Evolutionary conservation across 2,797 vertebrate species (phyloP).

Genomic region (Rhinella marina): DNA sequence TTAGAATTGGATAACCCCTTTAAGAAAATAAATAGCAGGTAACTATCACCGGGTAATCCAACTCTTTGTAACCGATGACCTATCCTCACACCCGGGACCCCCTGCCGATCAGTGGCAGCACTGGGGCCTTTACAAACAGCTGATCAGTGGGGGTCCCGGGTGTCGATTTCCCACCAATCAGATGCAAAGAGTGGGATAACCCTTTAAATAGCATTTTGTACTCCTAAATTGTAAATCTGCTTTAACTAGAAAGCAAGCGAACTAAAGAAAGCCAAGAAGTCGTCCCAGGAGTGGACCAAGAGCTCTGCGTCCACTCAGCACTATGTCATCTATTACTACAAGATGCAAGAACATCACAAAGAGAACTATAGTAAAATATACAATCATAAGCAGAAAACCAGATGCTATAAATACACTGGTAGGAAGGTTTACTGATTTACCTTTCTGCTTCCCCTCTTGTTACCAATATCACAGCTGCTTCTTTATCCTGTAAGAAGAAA

Average conservation of each 20-base stretch:
- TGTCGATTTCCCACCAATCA: too few species aligned
- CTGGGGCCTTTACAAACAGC: too few species aligned
- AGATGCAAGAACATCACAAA: not conserved
- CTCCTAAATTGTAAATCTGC: not conserved
- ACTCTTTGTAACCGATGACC: too few species aligned
- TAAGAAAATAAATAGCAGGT: too few species aligned
- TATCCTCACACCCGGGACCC: too few species aligned
- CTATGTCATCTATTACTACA: not conserved
- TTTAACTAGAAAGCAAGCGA: not conserved
- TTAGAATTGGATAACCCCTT: too few species aligned
- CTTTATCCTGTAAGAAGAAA: slow-evolving; percentile 9
- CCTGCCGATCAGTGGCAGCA: too few species aligned
- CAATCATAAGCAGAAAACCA: not conserved
- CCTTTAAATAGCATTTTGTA: not conserved
- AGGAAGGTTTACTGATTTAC: not conserved
- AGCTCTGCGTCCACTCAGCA: not conserved
- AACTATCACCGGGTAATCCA: too few species aligned
- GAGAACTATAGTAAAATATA: not conserved
- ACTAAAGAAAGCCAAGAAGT: not conserved
- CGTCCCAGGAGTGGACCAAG: not conserved
- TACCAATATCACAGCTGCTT: not conserved
- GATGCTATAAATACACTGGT: not conserved
- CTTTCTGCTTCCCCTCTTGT: not conserved
- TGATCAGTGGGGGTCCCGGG: too few species aligned
- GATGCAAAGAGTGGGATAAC: too few species aligned